Base-by-base conservation (phyloP, 2,113 vertebrate genomes). In the Gobius niger region DNA sequence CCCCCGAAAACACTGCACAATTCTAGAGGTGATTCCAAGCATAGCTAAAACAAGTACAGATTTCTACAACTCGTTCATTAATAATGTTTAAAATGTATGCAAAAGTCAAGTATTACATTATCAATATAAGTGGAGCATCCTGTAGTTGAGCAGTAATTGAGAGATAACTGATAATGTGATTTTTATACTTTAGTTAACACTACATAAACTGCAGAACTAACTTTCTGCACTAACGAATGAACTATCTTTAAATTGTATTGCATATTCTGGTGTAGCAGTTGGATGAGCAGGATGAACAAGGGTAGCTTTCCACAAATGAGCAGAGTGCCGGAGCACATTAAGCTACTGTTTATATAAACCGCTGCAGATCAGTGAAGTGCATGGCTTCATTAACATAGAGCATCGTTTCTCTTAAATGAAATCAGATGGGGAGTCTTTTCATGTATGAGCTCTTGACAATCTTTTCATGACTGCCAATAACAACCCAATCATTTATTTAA, bases 81-180 rank as follows among this genome's bases (percentile, higher is more conserved):
- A n/a, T n/a, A n/a, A n/a, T n/a, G n/a, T n/a, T n/a, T 41, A 77
- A 52, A 16, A 7, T 61, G 59, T 44, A 75, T 68, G 34, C 44
- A 77, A 44, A 54, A 34, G 24, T 34, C 3, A 34, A 34, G 24
- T 34, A 34, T 34, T 34, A 34, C 24, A 34, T 34, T 34, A 34
- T 3, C 5, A 34, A 4, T 34, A 34, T 2, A 4, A 34, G 24
- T 34, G 24, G 3, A 34, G 24, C 1, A 34, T 34, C 60, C 42
- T 62, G 75, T 75, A 82, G 80, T 68, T 77, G 65, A 76, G 68
- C 68, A 72, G 80, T 69, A 67, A 54, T 18, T 54, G 61, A 67
- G 66, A 46, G 62, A 73, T 56, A 70, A 67, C 68, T 69, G 52
- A 24, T 60, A 44, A 63, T 68, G 67, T 71, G 69, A 11, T 18